Percentiles rank a stretch among this genome's conserved stretches.
These are phyloP conservation scores for Meloidogyne floridensis DNA, from an alignment of 1,140 invertebrate genomes.

Conservation along the genomic window DNA sequence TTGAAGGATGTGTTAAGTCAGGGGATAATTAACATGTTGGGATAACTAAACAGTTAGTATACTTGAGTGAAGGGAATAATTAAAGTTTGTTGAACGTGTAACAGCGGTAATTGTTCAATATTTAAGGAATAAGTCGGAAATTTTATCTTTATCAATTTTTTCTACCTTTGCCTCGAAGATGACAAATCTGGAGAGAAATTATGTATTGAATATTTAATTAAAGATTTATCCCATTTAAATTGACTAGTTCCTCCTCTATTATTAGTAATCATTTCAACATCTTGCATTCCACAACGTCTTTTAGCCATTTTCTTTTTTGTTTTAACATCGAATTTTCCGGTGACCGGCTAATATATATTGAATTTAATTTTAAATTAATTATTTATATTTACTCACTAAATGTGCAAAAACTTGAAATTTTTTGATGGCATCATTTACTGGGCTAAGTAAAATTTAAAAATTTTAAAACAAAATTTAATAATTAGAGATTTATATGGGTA, in stretches of 20 bases:
- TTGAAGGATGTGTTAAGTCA: too few relatives aligned
- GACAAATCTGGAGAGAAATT: conserved; percentile 56
- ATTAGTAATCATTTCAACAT: conserved; percentile 50
- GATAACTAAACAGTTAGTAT: too few relatives aligned
- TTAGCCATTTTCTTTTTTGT: conserved; percentile 64
- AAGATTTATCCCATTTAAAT: conserved; percentile 60
- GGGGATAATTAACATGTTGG: too few relatives aligned
- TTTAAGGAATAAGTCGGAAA: too few relatives aligned
- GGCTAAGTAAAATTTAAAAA: not conserved
- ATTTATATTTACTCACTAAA: too few relatives aligned
- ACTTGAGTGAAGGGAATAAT: too few relatives aligned
- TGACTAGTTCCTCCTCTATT: conserved; percentile 45
- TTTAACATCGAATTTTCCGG: conserved; percentile 53
- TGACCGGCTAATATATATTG: conserved; percentile 29
- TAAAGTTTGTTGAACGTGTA: too few relatives aligned
- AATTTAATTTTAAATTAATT: too few relatives aligned
- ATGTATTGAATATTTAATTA: conserved; percentile 60
- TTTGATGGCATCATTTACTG: conserved; percentile 35
- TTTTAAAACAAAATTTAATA: too few relatives aligned
- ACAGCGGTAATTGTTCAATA: too few relatives aligned
- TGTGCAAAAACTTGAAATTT: conserved; percentile 65
- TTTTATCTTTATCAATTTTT: too few relatives aligned
- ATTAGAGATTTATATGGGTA: too few relatives aligned
- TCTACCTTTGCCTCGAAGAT: conserved; percentile 45
- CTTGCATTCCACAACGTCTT: conserved; percentile 58